These are phyloP conservation scores for Bursaphelenchus okinawaensis DNA, from an alignment of 2,888 invertebrate species.

Conservation along the genomic window DNA sequence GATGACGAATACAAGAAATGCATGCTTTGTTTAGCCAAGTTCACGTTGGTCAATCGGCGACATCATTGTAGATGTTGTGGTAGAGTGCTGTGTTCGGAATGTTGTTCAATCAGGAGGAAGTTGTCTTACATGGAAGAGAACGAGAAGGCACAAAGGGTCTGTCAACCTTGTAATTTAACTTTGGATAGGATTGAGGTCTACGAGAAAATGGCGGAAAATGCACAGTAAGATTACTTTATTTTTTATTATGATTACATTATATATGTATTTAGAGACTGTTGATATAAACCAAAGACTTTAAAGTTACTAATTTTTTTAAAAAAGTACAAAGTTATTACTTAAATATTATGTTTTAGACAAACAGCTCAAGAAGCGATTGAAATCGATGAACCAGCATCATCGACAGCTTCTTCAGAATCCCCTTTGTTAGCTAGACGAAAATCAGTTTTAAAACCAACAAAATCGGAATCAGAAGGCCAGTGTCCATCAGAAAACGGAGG, in stretches of 20 bases:
- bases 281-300: too few relatives aligned
- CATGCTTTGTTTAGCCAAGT: slow-evolving; percentile 75
- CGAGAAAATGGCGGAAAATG: slow-evolving; percentile 25
- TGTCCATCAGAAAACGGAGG: not conserved
- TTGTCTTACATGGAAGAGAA: slow-evolving; percentile 33
- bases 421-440: slow-evolving; percentile 14
- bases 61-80: slow-evolving; percentile 62
- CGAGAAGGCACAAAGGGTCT: slow-evolving; percentile 42
- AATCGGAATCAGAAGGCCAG: slow-evolving; percentile 2
- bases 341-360: not conserved
- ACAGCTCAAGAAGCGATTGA: not conserved
- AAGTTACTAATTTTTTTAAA: too few relatives aligned
- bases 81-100: slow-evolving; percentile 36
- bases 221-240: not conserved
- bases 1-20: slow-evolving; percentile 75
- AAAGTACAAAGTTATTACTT: not conserved
- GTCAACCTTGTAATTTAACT: slow-evolving; percentile 45
- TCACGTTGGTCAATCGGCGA: slow-evolving; percentile 73
- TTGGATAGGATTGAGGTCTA: slow-evolving; percentile 45
- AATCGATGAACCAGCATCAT: not conserved
- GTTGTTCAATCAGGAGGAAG: slow-evolving; percentile 24
- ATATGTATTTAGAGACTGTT: too few relatives aligned
- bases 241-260: too few relatives aligned
- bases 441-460: slow-evolving; percentile 19
- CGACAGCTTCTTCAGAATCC: not conserved